phyloP scores from a whole-genome alignment of 2,888 invertebrate species.

The Acanthococcus lagerstroemiae region DNA sequence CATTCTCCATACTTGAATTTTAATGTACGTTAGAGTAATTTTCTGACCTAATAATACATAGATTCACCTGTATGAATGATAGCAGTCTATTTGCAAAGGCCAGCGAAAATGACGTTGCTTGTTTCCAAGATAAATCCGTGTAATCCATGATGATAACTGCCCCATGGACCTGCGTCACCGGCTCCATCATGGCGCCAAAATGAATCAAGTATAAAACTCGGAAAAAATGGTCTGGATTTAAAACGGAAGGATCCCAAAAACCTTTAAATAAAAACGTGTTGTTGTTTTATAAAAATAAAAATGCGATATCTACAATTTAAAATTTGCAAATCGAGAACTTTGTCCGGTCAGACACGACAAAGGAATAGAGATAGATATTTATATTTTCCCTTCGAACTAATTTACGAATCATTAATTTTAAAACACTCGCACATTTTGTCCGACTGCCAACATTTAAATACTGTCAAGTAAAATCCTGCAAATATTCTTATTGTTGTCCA shows the following conservation, averaged over 20 bases:
- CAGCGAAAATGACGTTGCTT: slow-evolving; percentile 58
- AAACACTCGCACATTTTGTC: too few species aligned
- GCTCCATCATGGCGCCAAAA: slow-evolving; percentile 63
- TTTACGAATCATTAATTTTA: background rate
- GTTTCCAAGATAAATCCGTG: slow-evolving; percentile 60
- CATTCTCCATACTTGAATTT: too few species aligned
- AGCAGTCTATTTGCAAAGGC: slow-evolving; percentile 65
- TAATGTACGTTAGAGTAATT: too few species aligned
- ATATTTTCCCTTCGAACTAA: background rate
- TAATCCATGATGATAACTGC: slow-evolving; percentile 76
- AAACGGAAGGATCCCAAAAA: slow-evolving; percentile 68
- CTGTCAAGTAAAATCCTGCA: too few species aligned
- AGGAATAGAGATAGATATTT: background rate
- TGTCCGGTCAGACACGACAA: background rate
- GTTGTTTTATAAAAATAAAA: background rate
- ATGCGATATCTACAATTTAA: too few species aligned
- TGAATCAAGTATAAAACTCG: slow-evolving; percentile 70
- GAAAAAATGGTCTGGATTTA: slow-evolving; percentile 65
- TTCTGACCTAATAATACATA: too few species aligned
- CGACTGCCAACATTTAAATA: too few species aligned
- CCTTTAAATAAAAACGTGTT: slow-evolving; percentile 42
- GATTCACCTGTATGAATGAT: slow-evolving; percentile 67
- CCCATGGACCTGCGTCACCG: slow-evolving; percentile 63
- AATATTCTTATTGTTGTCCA: too few species aligned
- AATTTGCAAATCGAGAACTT: background rate